Evolutionary conservation across 2,888 invertebrate species (phyloP).

Genomic region (Xylophagus ater): DNA sequence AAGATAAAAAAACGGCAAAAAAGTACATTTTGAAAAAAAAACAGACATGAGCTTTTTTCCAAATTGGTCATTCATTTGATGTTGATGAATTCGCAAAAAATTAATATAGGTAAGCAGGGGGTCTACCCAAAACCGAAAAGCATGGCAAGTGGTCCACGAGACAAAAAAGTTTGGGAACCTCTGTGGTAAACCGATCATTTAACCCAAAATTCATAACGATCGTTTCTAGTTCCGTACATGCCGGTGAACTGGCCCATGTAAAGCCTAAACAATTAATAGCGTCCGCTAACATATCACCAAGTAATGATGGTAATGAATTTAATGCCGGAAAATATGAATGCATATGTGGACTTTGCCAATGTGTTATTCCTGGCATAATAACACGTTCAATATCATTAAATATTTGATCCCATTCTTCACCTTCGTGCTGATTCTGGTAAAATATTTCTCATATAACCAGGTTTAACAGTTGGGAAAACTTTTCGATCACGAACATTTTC

Average conservation of each 20-base stretch:
- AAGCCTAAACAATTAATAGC: constrained; percentile 91
- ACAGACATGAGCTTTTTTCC: too few relatives aligned
- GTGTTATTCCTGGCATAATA: constrained; percentile 89
- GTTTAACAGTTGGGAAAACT: constrained; percentile 89
- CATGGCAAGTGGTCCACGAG: too few relatives aligned
- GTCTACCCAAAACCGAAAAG: too few relatives aligned
- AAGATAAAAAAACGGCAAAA: too few relatives aligned
- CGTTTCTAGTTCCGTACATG: constrained; percentile 93
- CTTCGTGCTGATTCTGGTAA: constrained; percentile 80
- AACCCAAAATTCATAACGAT: constrained; percentile 96
- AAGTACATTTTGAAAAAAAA: too few relatives aligned
- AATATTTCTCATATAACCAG: constrained; percentile 81
- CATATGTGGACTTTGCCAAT: constrained; percentile 86
- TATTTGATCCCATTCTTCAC: constrained; percentile 86
- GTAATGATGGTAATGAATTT: constrained; percentile 83
- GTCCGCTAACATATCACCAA: constrained; percentile 94
- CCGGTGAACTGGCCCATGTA: constrained; percentile 95
- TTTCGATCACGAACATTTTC: constrained; percentile 78
- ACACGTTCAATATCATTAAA: constrained; percentile 85
- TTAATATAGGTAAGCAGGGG: too few relatives aligned
- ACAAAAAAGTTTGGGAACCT: too few relatives aligned
- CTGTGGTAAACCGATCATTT: constrained; percentile 95
- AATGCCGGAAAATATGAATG: constrained; percentile 96
- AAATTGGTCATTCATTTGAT: too few relatives aligned
- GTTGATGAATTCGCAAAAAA: too few relatives aligned